Evolutionary conservation across 2,888 invertebrate species (phyloP).

Genomic region (Agriopis marginaria): DNA sequence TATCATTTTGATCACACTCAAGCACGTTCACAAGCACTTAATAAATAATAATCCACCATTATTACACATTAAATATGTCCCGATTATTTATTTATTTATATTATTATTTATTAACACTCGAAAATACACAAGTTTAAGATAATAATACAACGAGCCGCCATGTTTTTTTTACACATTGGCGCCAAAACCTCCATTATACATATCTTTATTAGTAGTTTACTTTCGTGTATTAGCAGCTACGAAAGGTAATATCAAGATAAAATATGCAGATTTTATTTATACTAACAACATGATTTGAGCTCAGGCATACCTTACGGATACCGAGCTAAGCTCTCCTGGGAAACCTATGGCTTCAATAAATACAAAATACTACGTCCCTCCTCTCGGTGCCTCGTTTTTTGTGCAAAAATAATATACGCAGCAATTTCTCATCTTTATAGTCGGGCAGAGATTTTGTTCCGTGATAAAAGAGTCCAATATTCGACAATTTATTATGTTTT

Average conservation of each 20-base stretch:
- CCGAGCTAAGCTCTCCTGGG: conserved; percentile 34
- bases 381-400: conserved; percentile 34
- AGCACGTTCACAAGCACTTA: too few species aligned
- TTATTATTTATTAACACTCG: too few species aligned
- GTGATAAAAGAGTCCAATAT: conserved; percentile 39
- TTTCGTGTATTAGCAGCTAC: not conserved
- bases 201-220: not conserved
- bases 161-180: too few species aligned
- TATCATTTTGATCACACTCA: too few species aligned
- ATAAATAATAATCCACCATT: too few species aligned
- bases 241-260: conserved; percentile 8
- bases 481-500: conserved; percentile 38
- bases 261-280: conserved; percentile 32
- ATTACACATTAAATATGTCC: too few species aligned
- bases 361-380: conserved; percentile 34
- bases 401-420: conserved; percentile 37
- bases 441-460: conserved; percentile 36
- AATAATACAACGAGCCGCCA: not conserved
- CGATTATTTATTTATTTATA: too few species aligned
- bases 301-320: conserved; percentile 28
- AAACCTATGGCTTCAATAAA: conserved; percentile 38
- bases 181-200: too few species aligned
- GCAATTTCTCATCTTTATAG: conserved; percentile 40
- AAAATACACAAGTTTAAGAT: too few species aligned
- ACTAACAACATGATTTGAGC: conserved; percentile 25